Evolutionary conservation across 2,888 invertebrate species (phyloP), one percentile per base, ranked within the genome.

Genomic region (Cephus nigrinus): DNA sequence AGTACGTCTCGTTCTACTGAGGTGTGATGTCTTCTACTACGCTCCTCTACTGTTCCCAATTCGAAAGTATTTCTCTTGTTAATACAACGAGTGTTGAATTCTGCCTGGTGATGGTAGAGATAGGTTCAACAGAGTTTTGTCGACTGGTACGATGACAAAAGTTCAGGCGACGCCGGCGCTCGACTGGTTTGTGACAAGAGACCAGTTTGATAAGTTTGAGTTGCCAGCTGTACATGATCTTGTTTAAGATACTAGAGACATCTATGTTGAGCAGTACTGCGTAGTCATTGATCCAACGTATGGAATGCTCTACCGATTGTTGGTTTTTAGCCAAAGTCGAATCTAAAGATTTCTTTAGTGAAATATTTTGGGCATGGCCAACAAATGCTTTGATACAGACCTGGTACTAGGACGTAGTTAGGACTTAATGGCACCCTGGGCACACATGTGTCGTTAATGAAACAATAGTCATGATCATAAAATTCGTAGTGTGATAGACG

Each of bases 131-230:
- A 12, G 69, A 69, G 31, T 78, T 79, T 74, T 33, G 34, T 33
- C 31, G 75, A 31, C 73, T 81, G 81, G 84, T 85, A 80, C 82
- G 55, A 74, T 76, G 74, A 34, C 68, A 72, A 35, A 77, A 78
- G 72, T 75, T 78, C 78, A 84, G 85, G 80, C 74, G 85, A 80
- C 84, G 83, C 81, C 81, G 78, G 81, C 75, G 35, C 40, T 78
- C 84, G 76, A 72, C 73, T 81, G 80, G 75, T 81, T 83, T 79
- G 82, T 81, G 80, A 32, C 81, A 81, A 84, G 80, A 75, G 80
- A 76, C 80, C 80, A 80, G 80, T 78, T 79, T 32, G 74, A 74
- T 74, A 74, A 74, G 11, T 74, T 33, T 12, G 12, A 12, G 15
- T 33, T 74, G 34, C 74, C 23, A 12, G 71, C 33, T 30, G 23